Evolutionary conservation across 2,113 vertebrate species (phyloP).

Genomic region (Coregonus clupeaformis): DNA sequence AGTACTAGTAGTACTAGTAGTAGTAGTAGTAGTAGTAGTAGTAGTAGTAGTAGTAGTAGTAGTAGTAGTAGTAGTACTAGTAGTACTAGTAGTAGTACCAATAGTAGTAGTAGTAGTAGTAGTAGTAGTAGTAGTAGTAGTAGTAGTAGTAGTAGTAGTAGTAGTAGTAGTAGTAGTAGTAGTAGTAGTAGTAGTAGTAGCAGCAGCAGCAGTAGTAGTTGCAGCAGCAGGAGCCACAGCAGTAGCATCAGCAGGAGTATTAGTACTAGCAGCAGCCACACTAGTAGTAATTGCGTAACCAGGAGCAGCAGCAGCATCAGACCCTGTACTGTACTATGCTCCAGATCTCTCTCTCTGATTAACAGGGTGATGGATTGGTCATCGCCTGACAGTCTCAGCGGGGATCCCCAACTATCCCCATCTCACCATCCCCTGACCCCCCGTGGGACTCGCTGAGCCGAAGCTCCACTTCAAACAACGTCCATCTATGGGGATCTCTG

Average conservation of each 20-base stretch:
- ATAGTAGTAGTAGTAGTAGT: no score
- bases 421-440: not conserved
- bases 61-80: no score
- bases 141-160: no score
- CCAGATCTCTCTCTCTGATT: conserved; percentile 69
- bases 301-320: no score
- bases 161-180: rapidly evolving
- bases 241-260: no score
- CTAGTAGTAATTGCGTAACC: no score
- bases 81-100: no score
- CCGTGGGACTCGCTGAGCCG: conserved; percentile 27
- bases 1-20: no score
- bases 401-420: conserved; percentile 12
- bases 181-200: no score
- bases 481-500: conserved; percentile 31
- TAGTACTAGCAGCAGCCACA: not conserved
- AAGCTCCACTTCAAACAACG: conserved; percentile 44
- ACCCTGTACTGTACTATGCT: conserved; percentile 28
- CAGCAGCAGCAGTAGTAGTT: not conserved
- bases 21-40: no score
- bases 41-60: no score
- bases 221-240: not conserved
- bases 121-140: no score
- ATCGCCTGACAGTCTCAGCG: conserved; percentile 51
- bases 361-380: conserved; percentile 65